Conservation (phyloP, 2,113 vertebrate genomes). For the Mesocricetus auratus region DNA sequence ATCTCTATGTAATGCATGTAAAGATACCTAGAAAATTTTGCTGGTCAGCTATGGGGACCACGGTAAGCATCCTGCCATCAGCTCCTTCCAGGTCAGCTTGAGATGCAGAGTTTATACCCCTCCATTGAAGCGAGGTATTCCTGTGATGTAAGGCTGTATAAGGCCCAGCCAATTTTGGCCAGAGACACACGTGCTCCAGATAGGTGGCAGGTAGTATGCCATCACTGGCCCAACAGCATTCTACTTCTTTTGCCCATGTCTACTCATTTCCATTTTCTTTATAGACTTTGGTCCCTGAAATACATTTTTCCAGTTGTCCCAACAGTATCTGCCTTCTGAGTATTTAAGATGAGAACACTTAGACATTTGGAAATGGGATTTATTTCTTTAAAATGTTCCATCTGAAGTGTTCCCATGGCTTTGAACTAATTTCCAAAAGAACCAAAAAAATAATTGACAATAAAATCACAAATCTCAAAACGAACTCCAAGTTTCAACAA, state of each 20-base stretch:
- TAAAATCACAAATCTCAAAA: not conserved
- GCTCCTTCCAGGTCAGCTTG: not conserved
- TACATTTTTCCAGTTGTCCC: not conserved
- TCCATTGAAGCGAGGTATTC: not conserved
- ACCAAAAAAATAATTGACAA: not conserved
- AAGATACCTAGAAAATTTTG: not conserved
- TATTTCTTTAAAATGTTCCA: not conserved
- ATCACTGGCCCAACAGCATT: not conserved
- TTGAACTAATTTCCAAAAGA: not conserved
- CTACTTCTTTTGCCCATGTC: not conserved
- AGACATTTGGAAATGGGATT: conserved; percentile 1
- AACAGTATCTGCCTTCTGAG: not conserved
- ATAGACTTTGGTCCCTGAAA: not conserved
- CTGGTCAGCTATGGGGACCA: not conserved
- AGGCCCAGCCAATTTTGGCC: not conserved
- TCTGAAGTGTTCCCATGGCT: not conserved
- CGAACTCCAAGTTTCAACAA: not conserved
- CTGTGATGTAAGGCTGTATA: not conserved
- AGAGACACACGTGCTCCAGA: not conserved
- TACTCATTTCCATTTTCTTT: not conserved
- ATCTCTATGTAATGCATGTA: not conserved
- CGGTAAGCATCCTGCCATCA: not conserved
- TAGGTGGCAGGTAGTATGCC: not conserved
- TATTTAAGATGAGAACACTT: not conserved
- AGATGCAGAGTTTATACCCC: too few species aligned